phyloP scores from a whole-genome alignment of 2,113 vertebrate species.

The Sander vitreus region DNA sequence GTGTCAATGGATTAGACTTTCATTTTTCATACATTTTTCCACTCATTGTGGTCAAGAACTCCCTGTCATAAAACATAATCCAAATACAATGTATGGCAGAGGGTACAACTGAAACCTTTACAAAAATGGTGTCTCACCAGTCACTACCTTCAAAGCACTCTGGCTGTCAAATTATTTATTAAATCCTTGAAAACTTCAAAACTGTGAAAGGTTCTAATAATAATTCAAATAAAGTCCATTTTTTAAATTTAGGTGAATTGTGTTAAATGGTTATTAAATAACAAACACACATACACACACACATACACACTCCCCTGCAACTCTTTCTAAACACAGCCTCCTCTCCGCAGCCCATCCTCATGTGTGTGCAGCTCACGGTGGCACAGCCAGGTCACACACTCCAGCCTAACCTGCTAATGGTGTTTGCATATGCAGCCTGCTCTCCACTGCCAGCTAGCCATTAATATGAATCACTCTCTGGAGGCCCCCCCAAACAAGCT shows the following conservation, averaged over 20 bases:
- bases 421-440: slow-evolving; percentile 83
- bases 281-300: neutral
- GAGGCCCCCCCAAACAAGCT: slow-evolving; percentile 76
- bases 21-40: neutral
- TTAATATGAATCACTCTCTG: slow-evolving; percentile 86
- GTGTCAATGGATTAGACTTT: neutral
- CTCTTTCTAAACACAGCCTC: slow-evolving; percentile 50
- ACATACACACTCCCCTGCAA: slow-evolving; percentile 15
- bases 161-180: neutral
- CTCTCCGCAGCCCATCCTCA: neutral
- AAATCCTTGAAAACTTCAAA: neutral
- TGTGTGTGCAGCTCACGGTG: slow-evolving; percentile 58
- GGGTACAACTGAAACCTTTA: neutral
- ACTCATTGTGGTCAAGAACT: neutral
- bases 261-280: slow-evolving; percentile 1
- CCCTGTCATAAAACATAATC: neutral
- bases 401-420: slow-evolving; percentile 85
- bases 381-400: slow-evolving; percentile 73
- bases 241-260: neutral
- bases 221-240: slow-evolving; percentile 1
- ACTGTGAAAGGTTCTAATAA: neutral
- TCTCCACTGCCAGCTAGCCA: slow-evolving; percentile 81
- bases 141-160: neutral
- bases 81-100: neutral
- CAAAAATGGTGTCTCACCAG: neutral